Percentiles rank a stretch among this genome's conserved stretches.
phyloP scores from a whole-genome alignment of 2,797 vertebrate genomes.

The Xenops minutus region DNA sequence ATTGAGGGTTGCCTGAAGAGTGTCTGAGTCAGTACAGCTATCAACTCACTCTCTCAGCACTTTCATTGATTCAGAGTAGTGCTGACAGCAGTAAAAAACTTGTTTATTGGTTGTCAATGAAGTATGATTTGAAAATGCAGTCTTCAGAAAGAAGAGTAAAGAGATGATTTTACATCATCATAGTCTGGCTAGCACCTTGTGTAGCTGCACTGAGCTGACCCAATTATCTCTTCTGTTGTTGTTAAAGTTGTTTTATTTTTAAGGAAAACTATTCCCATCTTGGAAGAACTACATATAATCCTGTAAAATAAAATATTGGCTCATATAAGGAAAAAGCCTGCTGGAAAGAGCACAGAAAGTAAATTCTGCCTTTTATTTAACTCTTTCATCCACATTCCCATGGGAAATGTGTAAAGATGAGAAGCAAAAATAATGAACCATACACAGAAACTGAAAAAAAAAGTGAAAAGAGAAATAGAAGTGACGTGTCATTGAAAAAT shows the following conservation, averaged over 20 bases:
- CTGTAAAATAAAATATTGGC: not conserved
- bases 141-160: constrained; percentile 11
- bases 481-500: not conserved
- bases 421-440: not conserved
- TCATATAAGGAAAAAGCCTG: not conserved
- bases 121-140: not conserved
- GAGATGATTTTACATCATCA: not conserved
- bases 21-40: not conserved
- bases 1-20: constrained; percentile 26
- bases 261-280: not conserved
- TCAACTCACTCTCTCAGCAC: not conserved
- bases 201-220: not conserved
- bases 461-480: not conserved
- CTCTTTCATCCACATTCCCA: not conserved
- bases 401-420: not conserved
- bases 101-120: constrained; percentile 29
- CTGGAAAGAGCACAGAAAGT: not conserved
- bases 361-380: not conserved
- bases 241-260: not conserved
- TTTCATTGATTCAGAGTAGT: not conserved
- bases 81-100: constrained; percentile 36
- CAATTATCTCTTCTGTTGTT: not conserved
- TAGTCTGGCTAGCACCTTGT: not conserved
- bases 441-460: not conserved
- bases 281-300: not conserved